Evolutionary conservation across 2,888 invertebrate genomes (phyloP), one percentile per base, ranked within the genome.

Genomic region (Dorcus hopei): DNA sequence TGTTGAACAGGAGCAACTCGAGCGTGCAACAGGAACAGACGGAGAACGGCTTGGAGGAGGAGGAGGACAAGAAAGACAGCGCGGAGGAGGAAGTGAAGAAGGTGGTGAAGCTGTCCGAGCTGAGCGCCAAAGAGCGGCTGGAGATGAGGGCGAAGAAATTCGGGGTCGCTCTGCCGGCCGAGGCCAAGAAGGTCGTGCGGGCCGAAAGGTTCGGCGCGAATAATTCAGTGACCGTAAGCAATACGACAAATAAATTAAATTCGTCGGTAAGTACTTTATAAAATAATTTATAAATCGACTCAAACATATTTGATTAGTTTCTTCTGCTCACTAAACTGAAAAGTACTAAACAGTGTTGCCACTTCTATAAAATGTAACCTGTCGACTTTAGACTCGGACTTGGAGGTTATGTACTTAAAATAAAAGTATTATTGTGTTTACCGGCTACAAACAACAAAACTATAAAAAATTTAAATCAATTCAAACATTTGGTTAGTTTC

Each of bases 121-220:
- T 87, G 23, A 81, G 81, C 54, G 76, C 80, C 9, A 83, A 86
- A 73, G 87, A 87, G 81, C 83, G 88, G 62, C 73, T 92, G 57
- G 91, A 91, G 74, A 81, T 90, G 83, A 83, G 93, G 69, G 91
- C 91, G 2, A 90, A 91, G 70, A 87, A 92, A 70, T 93, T 93
- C 80, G 91, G 91, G 3, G 79, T 87, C 38, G 83, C 86, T 9
- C 50, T 68, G 33, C 76, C 84, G 52, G 84, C 83, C 49, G 80
- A 83, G 59, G 85, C 86, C 2, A 84, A 85, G 63, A 89, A 88
- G 72, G 83, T 84, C 72, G 89, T 85, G 1, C 81, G 90, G 64
- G 86, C 87, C 61, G 85, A 86, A 64, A 80, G 90, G 67, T 90
- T 90, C 79, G 85, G 85, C 26, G 38, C 49, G 43, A 38, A 8